Percentiles rank a stretch among this genome's conserved stretches.
Conservation (phyloP, 2,113 vertebrate genomes). For the Centrocercus urophasianus region DNA sequence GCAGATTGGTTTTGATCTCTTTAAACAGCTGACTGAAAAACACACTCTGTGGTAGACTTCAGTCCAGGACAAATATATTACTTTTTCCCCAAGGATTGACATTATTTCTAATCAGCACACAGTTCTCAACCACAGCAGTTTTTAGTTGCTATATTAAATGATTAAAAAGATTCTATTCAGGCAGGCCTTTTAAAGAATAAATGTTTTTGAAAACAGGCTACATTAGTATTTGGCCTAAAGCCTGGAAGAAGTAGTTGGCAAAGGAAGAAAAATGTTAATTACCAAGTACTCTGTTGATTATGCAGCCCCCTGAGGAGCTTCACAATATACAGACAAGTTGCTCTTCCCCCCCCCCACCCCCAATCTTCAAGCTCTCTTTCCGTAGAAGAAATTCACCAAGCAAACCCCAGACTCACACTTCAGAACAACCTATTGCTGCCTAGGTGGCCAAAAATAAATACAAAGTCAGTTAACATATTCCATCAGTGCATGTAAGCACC, state of each 20-base stretch:
- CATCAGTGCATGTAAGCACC: background rate
- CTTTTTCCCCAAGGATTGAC: background rate
- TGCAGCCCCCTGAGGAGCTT: background rate
- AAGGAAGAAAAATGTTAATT: background rate
- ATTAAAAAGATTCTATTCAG: background rate
- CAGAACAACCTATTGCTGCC: background rate
- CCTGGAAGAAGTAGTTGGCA: background rate
- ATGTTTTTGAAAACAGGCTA: background rate
- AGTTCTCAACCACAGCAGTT: background rate
- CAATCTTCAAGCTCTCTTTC: background rate
- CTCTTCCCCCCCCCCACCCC: background rate
- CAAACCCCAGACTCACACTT: background rate
- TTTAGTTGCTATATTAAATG: background rate
- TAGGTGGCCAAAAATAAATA: background rate
- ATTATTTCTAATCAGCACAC: background rate
- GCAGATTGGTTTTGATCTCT: background rate
- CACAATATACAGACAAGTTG: background rate
- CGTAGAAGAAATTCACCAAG: background rate
- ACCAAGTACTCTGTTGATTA: background rate
- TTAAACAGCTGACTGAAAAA: background rate
- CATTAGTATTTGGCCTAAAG: background rate
- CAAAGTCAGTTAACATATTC: background rate
- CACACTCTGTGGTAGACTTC: background rate
- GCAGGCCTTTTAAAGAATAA: background rate
- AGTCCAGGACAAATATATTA: background rate